Evolutionary conservation across 1,140 invertebrate genomes (phyloP).

Genomic region (Drosophila subpulchrella): DNA sequence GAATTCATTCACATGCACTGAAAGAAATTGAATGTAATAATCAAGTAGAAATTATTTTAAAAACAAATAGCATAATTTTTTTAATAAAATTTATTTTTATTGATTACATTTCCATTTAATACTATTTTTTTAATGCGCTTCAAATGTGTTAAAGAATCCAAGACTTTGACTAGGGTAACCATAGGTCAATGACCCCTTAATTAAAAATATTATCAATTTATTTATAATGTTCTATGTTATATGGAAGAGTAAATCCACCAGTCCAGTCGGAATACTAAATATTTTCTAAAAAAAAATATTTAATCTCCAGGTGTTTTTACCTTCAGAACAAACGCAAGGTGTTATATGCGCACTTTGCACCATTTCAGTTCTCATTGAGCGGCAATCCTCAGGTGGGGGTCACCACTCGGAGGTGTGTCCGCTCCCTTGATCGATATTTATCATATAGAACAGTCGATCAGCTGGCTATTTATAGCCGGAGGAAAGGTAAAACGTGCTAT

Average conservation of each 20-base stretch:
- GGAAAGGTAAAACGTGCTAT: conserved; percentile 70
- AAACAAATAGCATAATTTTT: too few species aligned
- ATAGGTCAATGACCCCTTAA: conserved; percentile 10
- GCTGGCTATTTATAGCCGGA: conserved; percentile 40
- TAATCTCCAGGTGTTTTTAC: neutral
- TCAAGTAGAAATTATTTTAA: too few species aligned
- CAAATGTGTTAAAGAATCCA: neutral
- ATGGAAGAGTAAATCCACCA: too few species aligned
- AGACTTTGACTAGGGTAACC: conserved; percentile 7
- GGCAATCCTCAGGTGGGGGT: conserved; percentile 11
- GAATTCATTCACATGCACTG: too few species aligned
- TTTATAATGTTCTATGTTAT: neutral
- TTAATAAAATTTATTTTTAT: too few species aligned
- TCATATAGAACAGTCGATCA: conserved; percentile 53
- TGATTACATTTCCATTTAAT: too few species aligned
- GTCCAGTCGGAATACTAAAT: too few species aligned
- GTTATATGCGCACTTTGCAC: conserved; percentile 5
- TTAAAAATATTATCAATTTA: neutral
- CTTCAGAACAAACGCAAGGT: neutral
- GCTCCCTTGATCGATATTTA: conserved; percentile 42
- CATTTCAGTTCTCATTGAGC: neutral
- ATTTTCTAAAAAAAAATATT: neutral
- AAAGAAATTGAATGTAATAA: too few species aligned
- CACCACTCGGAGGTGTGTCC: conserved; percentile 28
- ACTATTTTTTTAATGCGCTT: neutral